Conservation (phyloP, 2,113 vertebrate genomes). For the Drymodes brunneopygia region DNA sequence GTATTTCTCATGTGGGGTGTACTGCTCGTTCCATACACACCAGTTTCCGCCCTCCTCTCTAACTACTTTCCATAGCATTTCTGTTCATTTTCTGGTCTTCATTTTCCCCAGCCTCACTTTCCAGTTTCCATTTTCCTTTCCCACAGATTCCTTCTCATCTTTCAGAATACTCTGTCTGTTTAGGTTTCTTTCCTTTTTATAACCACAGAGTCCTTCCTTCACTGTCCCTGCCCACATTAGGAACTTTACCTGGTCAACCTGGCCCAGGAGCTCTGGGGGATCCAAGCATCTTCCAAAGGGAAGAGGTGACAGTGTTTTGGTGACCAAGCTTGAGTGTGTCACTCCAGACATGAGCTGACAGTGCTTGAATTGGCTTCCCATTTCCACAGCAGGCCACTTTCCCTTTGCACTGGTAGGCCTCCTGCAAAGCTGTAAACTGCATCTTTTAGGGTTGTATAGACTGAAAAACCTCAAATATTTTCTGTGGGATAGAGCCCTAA, state of each 20-base stretch:
- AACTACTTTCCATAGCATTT: neutral
- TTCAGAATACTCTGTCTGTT: neutral
- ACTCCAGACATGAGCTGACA: neutral
- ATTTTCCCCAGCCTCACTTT: neutral
- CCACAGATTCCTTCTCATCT: neutral
- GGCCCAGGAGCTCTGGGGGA: no score
- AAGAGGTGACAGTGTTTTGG: neutral
- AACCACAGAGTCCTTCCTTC: no score
- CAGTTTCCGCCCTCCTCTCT: neutral
- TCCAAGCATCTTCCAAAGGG: no score
- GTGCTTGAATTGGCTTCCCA: neutral
- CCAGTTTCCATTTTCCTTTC: neutral
- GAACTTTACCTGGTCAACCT: no score
- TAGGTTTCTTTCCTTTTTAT: neutral
- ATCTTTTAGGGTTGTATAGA: slow-evolving; percentile 27
- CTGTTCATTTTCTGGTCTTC: neutral
- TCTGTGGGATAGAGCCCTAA: slow-evolving; percentile 33
- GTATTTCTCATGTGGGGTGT: neutral
- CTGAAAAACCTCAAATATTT: slow-evolving; percentile 66
- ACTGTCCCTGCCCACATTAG: no score
- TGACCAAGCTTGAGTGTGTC: neutral
- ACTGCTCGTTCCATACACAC: neutral
- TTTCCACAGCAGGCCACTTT: neutral
- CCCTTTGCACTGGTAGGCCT: neutral
- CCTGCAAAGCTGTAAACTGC: slow-evolving; percentile 46